Evolutionary conservation across 2,797 vertebrate species (phyloP), one percentile per base, ranked within the genome.

Genomic region (Rallus crepitans): DNA sequence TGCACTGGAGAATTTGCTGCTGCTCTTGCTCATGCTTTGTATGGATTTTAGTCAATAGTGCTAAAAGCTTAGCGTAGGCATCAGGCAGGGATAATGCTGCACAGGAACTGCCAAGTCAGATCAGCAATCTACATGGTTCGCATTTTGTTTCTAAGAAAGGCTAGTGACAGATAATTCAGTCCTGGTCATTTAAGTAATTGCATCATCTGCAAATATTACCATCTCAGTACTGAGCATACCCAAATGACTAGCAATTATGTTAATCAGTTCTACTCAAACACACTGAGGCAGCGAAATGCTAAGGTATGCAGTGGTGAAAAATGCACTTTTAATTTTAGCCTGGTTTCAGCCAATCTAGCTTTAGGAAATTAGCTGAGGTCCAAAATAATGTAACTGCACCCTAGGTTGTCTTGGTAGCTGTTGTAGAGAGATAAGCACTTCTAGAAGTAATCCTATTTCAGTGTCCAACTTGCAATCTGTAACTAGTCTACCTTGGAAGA

Each of bases 131-230:
- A 18, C 15, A 11, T 60, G 70, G 45, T 64, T 90, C 28, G 27
- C 65, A 79, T 82, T 91, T 91, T 82, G 66, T 76, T 90, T 93
- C 66, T 48, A 85, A 73, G 66, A 90, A 94, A 70, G 37, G 13
- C 28, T 89, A 91, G 52, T 73, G 95, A 91, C 75, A 96, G 78
- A 73, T 87, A 84, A 89, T 96, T 93, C 71, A 73, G 59, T 73
- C 52, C 53, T 60, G 60, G 68, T 70, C 87, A 56, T 87, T 91
- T 94, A 94, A 90, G 92, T 84, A 94, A 95, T 93, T 93, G 60
- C 79, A 87, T 94, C 90, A 91, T 95, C 83, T 91, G 81, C 86
- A 94, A 87, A 82, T 92, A 80, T 87, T 93, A n/a, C 45, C 61
- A 83, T 96, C 50, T 94, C 64, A 42, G 64, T 91, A 65, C 79